Evolutionary conservation across 2,888 invertebrate genomes (phyloP).

Genomic region (Stratiomys singularior): DNA sequence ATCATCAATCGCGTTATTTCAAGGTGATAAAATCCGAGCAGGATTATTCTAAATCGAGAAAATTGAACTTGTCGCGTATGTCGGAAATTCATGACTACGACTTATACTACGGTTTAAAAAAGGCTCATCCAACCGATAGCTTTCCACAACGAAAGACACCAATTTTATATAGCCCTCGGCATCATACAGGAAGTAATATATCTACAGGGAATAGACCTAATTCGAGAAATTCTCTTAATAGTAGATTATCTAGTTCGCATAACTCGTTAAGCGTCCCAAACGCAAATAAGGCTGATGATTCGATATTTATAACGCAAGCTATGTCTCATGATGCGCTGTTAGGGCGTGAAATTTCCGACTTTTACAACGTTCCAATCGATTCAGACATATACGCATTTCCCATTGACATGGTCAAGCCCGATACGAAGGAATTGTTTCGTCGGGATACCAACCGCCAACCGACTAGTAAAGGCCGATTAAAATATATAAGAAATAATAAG

Average conservation of each 20-base stretch:
- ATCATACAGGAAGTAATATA: slow-evolving; percentile 62
- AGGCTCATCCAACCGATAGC: slow-evolving; percentile 56
- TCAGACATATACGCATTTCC: slow-evolving; percentile 90
- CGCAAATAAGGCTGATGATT: slow-evolving; percentile 82
- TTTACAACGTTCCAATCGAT: slow-evolving; percentile 89
- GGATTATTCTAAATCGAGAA: slow-evolving; percentile 59
- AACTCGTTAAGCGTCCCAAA: slow-evolving; percentile 79
- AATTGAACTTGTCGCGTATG: slow-evolving; percentile 58
- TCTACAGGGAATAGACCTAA: slow-evolving; percentile 71
- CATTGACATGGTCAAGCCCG: slow-evolving; percentile 79
- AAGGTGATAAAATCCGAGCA: slow-evolving; percentile 63
- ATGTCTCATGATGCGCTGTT: slow-evolving; percentile 86
- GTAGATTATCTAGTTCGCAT: slow-evolving; percentile 84
- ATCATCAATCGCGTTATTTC: slow-evolving; percentile 62
- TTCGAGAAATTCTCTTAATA: slow-evolving; percentile 80
- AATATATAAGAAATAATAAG: slow-evolving; percentile 60
- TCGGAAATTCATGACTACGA: slow-evolving; percentile 65
- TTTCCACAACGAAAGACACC: slow-evolving; percentile 57
- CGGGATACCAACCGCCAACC: slow-evolving; percentile 29
- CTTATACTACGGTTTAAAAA: slow-evolving; percentile 62
- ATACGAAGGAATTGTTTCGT: slow-evolving; percentile 53
- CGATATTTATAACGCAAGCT: slow-evolving; percentile 87
- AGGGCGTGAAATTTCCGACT: slow-evolving; percentile 82
- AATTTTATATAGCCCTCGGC: slow-evolving; percentile 63
- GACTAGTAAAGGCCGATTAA: slow-evolving; percentile 54